Evolutionary conservation across 2,888 invertebrate genomes (phyloP).

Genomic region (Drosophila macrospina): DNA sequence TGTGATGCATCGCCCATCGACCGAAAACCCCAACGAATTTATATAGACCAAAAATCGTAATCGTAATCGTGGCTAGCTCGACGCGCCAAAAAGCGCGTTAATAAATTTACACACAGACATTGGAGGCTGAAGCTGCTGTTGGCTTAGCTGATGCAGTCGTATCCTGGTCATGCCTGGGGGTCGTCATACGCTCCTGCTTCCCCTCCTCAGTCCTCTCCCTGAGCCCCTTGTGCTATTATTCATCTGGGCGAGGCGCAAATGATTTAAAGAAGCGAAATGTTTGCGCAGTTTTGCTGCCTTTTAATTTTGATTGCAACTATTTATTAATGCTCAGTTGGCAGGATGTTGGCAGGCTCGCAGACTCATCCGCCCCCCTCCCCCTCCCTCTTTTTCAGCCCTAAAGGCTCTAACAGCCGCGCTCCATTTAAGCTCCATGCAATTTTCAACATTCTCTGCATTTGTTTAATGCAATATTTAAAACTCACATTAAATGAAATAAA

Average conservation of each 20-base stretch:
- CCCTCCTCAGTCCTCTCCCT: not conserved
- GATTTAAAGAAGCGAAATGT: conserved; percentile 67
- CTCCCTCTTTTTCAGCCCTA: conserved; percentile 16
- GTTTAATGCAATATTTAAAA: conserved; percentile 52
- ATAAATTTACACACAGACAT: conserved; percentile 60
- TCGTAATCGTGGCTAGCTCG: conserved; percentile 27
- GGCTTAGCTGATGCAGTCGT: not conserved
- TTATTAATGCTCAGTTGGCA: conserved; percentile 65
- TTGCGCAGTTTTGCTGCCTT: conserved; percentile 65
- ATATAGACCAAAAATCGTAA: conserved; percentile 43
- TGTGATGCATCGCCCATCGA: conserved; percentile 13
- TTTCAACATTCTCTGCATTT: conserved; percentile 39
- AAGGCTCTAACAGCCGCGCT: conserved; percentile 49
- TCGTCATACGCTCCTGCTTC: not conserved
- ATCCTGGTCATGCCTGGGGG: conserved; percentile 4
- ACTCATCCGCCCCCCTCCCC: conserved; percentile 12
- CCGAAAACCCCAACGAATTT: conserved; percentile 36
- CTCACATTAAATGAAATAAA: conserved; percentile 24
- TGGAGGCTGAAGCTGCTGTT: conserved; percentile 1
- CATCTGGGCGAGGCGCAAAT: conserved; percentile 58
- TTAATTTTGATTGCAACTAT: conserved; percentile 78
- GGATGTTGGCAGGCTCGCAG: conserved; percentile 44
- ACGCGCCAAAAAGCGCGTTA: conserved; percentile 55
- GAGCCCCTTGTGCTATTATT: conserved; percentile 42
- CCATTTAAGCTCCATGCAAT: conserved; percentile 62